Conservation (phyloP, 2,888 invertebrate genomes). For the Choreutis nemorana region DNA sequence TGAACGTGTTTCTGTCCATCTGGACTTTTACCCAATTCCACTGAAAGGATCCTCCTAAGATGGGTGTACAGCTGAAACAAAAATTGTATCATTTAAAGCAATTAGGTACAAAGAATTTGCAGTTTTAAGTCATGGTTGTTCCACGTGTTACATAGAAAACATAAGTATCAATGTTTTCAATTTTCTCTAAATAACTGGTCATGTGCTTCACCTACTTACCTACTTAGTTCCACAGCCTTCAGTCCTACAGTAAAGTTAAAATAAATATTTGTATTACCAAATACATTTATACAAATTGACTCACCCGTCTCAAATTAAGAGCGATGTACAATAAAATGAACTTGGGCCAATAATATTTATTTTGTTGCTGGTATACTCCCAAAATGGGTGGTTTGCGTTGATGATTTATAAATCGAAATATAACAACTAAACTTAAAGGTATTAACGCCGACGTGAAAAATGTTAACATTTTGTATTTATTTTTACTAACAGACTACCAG, state of each 20-base stretch:
- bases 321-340: constrained; percentile 49
- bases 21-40: constrained; percentile 31
- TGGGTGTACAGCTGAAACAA: constrained; percentile 27
- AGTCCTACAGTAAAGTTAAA: too few species aligned
- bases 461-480: constrained; percentile 26
- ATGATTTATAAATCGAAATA: constrained; percentile 37
- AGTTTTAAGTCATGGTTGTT: neutral
- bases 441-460: constrained; percentile 25
- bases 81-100: neutral
- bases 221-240: too few species aligned
- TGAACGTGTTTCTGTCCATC: constrained; percentile 40
- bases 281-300: constrained; percentile 11
- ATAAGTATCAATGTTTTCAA: too few species aligned
- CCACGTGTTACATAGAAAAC: too few species aligned
- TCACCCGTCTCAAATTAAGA: constrained; percentile 53
- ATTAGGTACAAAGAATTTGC: neutral
- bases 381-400: constrained; percentile 39
- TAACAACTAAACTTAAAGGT: constrained; percentile 21
- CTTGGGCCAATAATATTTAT: constrained; percentile 59
- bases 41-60: constrained; percentile 23
- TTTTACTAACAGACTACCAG: too few species aligned
- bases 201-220: too few species aligned
- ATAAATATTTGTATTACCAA: too few species aligned
- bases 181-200: constrained; percentile 1
- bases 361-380: constrained; percentile 59